Evolutionary conservation across 2,113 vertebrate species (phyloP).

Genomic region (Odocoileus virginianus): DNA sequence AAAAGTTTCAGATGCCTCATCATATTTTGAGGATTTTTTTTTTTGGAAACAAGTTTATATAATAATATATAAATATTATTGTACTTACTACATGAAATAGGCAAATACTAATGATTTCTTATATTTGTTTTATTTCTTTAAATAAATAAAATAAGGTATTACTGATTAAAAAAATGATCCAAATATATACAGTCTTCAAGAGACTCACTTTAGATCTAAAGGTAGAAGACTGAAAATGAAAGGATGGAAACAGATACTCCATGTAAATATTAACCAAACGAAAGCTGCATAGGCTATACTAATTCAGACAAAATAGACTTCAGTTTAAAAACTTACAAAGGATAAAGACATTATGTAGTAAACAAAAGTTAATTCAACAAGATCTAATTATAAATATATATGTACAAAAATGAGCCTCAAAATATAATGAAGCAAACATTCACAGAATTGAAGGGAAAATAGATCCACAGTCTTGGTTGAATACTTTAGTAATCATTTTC

Average conservation of each 20-base stretch:
- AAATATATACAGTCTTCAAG: background rate
- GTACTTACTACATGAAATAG: background rate
- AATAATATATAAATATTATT: background rate
- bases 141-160: background rate
- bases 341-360: background rate
- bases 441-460: background rate
- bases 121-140: background rate
- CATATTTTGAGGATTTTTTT: background rate
- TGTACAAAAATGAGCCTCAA: background rate
- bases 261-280: background rate
- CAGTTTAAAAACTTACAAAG: background rate
- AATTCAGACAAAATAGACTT: background rate
- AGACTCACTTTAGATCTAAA: background rate
- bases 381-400: background rate
- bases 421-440: background rate
- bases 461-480: too few species aligned
- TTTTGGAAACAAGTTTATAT: background rate
- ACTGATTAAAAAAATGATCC: background rate
- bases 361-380: background rate
- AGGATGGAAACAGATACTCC: background rate
- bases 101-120: background rate
- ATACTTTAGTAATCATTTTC: background rate
- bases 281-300: background rate
- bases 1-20: background rate
- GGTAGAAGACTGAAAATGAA: background rate